Conservation (phyloP, 2,888 invertebrate genomes). For the Acronicta aceris region DNA sequence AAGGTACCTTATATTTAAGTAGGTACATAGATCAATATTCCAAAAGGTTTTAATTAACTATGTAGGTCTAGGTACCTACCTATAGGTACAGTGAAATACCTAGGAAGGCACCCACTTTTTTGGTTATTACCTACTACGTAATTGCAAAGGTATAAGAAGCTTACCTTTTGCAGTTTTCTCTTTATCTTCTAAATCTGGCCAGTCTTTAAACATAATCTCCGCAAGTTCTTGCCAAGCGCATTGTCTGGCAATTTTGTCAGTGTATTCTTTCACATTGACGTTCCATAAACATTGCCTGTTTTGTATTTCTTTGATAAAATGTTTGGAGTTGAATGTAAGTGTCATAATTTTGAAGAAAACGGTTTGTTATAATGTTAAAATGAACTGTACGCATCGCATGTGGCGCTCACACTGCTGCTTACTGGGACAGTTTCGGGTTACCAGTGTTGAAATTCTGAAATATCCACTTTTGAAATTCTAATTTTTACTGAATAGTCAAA, state of each 20-base stretch:
- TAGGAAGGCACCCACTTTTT: no score
- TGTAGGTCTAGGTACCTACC: no score
- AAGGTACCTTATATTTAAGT: no score
- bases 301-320: conserved; percentile 50
- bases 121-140: no score
- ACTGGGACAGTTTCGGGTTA: conserved; percentile 26
- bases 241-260: conserved; percentile 46
- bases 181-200: conserved; percentile 43
- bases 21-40: no score
- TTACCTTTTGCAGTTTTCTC: conserved; percentile 48
- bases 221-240: conserved; percentile 52
- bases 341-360: conserved; percentile 27
- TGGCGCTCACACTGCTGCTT: conserved; percentile 28
- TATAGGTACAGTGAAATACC: no score
- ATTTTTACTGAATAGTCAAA: neutral
- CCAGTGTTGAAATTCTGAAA: conserved; percentile 1
- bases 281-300: conserved; percentile 55
- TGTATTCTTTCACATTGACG: conserved; percentile 39
- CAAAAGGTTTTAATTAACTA: no score
- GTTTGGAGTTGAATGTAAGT: conserved; percentile 47
- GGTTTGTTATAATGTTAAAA: neutral
- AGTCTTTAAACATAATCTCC: conserved; percentile 47
- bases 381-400: conserved; percentile 11
- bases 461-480: conserved; percentile 4
- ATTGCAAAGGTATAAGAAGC: neutral